These are phyloP conservation scores for Cherax quadricarinatus DNA, from an alignment of 1,140 invertebrate species.

Conservation along the genomic window DNA sequence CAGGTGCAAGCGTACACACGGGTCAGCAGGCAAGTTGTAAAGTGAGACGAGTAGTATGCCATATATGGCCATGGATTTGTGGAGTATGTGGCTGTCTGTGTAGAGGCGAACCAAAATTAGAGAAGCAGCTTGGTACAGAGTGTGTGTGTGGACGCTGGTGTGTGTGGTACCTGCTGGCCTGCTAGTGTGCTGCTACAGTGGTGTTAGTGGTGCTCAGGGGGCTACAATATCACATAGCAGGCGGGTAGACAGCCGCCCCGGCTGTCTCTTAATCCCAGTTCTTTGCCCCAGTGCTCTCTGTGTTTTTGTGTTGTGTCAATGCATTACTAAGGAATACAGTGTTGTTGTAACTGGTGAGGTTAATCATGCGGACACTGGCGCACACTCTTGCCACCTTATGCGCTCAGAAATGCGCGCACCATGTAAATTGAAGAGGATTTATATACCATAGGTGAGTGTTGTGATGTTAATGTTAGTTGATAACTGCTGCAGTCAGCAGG, in stretches of 20 bases:
- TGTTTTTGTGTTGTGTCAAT: not conserved
- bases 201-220: not conserved
- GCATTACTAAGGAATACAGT: not conserved
- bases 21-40: conserved; percentile 49
- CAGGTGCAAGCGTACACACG: conserved; percentile 41
- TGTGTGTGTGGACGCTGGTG: conserved; percentile 21
- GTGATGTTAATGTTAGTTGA: not conserved
- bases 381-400: not conserved
- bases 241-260: not conserved
- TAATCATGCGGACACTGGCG: not conserved
- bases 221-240: not conserved
- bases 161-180: not conserved
- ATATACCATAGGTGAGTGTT: conserved; percentile 36
- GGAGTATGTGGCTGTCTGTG: conserved; percentile 39
- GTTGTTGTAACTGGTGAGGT: not conserved
- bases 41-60: conserved; percentile 54
- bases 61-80: conserved; percentile 61
- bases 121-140: conserved; percentile 29
- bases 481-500: conserved; percentile 3
- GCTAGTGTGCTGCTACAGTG: not conserved
- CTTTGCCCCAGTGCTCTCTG: not conserved
- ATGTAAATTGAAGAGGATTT: conserved; percentile 59
- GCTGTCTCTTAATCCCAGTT: not conserved
- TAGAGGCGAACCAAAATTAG: conserved; percentile 55
- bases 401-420: conserved; percentile 43